Conservation (phyloP, 2,888 invertebrate genomes). For the Eilema griseolum region DNA sequence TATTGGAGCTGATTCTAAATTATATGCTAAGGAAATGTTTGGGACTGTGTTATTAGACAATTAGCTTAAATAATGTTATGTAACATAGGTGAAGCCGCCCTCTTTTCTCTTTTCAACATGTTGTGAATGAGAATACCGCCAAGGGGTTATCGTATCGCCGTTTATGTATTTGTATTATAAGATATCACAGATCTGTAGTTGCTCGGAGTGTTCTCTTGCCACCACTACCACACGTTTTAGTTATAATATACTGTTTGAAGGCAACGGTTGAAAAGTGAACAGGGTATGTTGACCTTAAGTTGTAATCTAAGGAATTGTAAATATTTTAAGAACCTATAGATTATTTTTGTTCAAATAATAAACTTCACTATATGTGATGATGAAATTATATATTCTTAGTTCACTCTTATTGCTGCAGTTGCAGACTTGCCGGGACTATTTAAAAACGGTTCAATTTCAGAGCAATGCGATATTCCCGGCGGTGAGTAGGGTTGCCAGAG, state of each 20-base stretch:
- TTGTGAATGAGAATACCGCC: constrained; percentile 67
- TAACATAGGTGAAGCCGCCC: constrained; percentile 66
- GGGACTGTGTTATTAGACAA: constrained; percentile 83
- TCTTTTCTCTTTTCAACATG: constrained; percentile 85
- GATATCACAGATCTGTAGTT: constrained; percentile 34
- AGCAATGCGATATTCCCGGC: no score
- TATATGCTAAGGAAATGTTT: constrained; percentile 68
- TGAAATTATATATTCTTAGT: constrained; percentile 59
- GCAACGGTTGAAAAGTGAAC: constrained; percentile 86
- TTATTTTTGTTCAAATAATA: constrained; percentile 86
- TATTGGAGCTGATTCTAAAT: constrained; percentile 45
- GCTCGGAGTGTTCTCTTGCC: constrained; percentile 67
- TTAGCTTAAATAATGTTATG: constrained; percentile 64
- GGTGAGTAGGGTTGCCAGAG: no score
- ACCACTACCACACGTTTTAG: constrained; percentile 57
- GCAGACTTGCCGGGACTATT: no score
- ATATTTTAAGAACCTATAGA: constrained; percentile 82
- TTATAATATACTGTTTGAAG: constrained; percentile 61
- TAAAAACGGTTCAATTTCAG: no score
- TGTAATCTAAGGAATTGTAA: constrained; percentile 82
- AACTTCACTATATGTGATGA: constrained; percentile 83
- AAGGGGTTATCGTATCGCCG: constrained; percentile 37
- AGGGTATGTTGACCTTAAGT: constrained; percentile 84
- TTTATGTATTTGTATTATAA: constrained; percentile 43
- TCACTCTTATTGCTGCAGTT: no score